Percentiles rank a stretch among this genome's conserved stretches.
phyloP scores from a whole-genome alignment of 2,888 invertebrate genomes.

The Fragum sueziense region DNA sequence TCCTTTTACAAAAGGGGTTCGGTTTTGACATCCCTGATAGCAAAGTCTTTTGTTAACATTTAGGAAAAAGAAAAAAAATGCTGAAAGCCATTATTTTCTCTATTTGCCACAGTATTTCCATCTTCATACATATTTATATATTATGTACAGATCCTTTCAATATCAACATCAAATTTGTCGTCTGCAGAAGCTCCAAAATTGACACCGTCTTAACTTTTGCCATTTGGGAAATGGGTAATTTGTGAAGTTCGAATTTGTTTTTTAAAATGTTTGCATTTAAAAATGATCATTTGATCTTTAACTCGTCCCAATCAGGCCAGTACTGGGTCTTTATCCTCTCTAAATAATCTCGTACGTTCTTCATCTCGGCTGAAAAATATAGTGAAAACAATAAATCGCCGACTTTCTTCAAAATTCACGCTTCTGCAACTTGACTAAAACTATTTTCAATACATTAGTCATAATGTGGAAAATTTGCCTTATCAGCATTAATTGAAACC shows the following conservation, averaged over 20 bases:
- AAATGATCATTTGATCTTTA: not conserved
- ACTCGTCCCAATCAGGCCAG: constrained; percentile 21
- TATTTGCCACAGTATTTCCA: not conserved
- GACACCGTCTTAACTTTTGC: not conserved
- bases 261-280: not conserved
- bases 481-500: too few relatives aligned
- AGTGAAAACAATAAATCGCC: not conserved
- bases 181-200: too few relatives aligned
- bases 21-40: too few relatives aligned
- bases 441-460: too few relatives aligned
- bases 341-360: constrained; percentile 4
- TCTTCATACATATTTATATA: not conserved
- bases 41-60: too few relatives aligned
- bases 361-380: constrained; percentile 4
- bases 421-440: too few relatives aligned
- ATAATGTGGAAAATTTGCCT: too few relatives aligned
- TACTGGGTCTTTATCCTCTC: constrained; percentile 2
- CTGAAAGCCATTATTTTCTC: not conserved
- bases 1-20: too few relatives aligned
- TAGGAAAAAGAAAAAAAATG: not conserved
- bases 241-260: not conserved
- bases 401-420: too few relatives aligned
- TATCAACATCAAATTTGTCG: not conserved
- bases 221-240: not conserved
- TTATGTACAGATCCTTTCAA: too few relatives aligned